Conservation (phyloP, 37 sponge, comb jelly and placozoan species). For the Dysidea cf. avara region DNA sequence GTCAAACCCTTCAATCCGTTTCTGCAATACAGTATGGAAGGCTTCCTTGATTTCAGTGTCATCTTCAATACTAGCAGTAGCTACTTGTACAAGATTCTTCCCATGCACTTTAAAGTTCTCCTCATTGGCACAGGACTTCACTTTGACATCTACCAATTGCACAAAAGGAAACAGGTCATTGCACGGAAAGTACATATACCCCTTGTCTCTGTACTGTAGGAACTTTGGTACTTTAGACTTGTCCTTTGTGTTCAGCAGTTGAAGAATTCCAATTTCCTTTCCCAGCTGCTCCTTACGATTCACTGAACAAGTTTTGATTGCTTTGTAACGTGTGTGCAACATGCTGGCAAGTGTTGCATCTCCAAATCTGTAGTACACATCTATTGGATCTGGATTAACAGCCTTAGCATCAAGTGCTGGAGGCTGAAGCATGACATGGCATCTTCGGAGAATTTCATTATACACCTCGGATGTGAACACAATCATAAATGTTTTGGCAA, state of each 20-base stretch:
- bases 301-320: too few species aligned
- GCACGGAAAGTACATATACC: too few species aligned
- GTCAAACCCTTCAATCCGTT: too few species aligned
- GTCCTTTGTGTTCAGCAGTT: constrained; percentile 1
- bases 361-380: constrained; percentile 13
- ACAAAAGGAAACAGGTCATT: constrained; percentile 20
- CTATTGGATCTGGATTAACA: not conserved
- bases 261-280: constrained; percentile 9
- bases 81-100: not conserved
- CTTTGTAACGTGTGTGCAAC: not conserved
- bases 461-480: constrained; percentile 1
- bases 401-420: not conserved
- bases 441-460: not conserved
- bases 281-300: not conserved
- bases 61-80: not conserved
- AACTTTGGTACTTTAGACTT: constrained; percentile 8
- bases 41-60: too few species aligned
- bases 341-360: not conserved
- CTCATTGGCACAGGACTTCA: not conserved
- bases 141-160: not conserved
- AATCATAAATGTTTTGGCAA: constrained; percentile 10
- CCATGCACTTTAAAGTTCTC: constrained; percentile 5
- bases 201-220: constrained; percentile 17
- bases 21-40: too few species aligned
- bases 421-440: too few species aligned